phyloP scores from a whole-genome alignment of 2,888 invertebrate genomes.

The Phaedon cochleariae region DNA sequence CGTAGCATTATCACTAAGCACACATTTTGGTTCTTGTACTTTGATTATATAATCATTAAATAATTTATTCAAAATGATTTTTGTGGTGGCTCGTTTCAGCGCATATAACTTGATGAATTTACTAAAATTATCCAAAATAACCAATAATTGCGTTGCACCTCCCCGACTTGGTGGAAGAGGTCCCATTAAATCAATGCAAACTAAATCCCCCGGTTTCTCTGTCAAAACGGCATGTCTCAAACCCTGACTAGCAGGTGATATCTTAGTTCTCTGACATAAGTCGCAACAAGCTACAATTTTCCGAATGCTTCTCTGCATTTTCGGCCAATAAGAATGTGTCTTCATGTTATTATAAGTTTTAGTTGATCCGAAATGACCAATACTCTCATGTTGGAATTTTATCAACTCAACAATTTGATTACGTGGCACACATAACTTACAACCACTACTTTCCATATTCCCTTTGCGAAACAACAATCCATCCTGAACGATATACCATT shows the following conservation, averaged over 20 bases:
- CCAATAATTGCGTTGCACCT: slow-evolving; percentile 28
- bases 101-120: too few relatives aligned
- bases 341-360: slow-evolving; percentile 10
- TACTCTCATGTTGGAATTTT: background rate
- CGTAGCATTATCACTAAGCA: too few relatives aligned
- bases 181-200: slow-evolving; percentile 34
- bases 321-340: slow-evolving; percentile 1
- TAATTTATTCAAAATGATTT: too few relatives aligned
- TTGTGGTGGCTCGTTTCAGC: too few relatives aligned
- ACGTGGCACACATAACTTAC: too few relatives aligned
- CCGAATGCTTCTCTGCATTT: slow-evolving; percentile 5
- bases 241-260: background rate
- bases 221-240: slow-evolving; percentile 21
- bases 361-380: background rate
- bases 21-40: too few relatives aligned
- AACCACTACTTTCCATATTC: too few relatives aligned
- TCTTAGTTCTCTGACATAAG: slow-evolving; percentile 11
- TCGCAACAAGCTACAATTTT: slow-evolving; percentile 4
- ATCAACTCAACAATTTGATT: too few relatives aligned
- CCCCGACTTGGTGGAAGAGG: slow-evolving; percentile 12
- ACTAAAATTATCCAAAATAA: too few relatives aligned
- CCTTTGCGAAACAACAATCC: too few relatives aligned
- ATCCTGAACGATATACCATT: too few relatives aligned
- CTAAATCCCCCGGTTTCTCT: slow-evolving; percentile 31
- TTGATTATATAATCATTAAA: too few relatives aligned